A percentile compares a stretch with the other conserved stretches of the same genome.
Conservation (phyloP, 2,797 vertebrate species). For the Coregonus ussuriensis region DNA sequence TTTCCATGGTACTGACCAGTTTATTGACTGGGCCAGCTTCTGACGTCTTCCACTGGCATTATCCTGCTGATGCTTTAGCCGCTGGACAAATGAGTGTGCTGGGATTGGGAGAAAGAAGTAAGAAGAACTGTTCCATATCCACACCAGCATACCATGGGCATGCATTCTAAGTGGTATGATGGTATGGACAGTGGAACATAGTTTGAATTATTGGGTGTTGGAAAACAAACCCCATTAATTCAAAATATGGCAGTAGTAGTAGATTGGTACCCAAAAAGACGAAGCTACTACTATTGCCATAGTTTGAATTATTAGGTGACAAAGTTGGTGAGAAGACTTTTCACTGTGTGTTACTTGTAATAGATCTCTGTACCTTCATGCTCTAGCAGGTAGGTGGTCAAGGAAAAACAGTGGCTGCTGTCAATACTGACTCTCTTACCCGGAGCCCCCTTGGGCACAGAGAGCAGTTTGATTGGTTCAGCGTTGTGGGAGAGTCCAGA, state of each 20-base stretch:
- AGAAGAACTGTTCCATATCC: neutral
- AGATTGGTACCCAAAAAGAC: no score
- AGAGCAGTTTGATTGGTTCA: constrained; percentile 69
- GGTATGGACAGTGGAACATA: neutral
- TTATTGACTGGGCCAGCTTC: constrained; percentile 59
- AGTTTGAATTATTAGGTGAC: neutral
- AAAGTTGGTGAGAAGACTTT: no score
- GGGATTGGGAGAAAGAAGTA: constrained; percentile 7
- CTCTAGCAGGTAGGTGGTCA: neutral
- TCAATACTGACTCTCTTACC: constrained; percentile 50
- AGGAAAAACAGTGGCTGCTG: neutral
- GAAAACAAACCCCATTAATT: no score
- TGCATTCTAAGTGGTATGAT: neutral
- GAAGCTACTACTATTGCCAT: neutral
- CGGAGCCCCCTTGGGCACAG: constrained; percentile 72
- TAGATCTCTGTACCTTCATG: neutral
- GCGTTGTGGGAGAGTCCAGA: constrained; percentile 65
- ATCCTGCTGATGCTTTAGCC: constrained; percentile 60
- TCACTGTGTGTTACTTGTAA: no score
- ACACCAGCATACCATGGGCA: neutral
- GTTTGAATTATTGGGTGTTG: neutral
- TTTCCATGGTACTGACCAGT: constrained; percentile 49
- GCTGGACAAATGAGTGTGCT: constrained; percentile 72
- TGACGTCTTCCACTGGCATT: constrained; percentile 45
- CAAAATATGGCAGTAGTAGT: no score